Base-by-base conservation (phyloP, 2,888 invertebrate species). In the Spodoptera picta region DNA sequence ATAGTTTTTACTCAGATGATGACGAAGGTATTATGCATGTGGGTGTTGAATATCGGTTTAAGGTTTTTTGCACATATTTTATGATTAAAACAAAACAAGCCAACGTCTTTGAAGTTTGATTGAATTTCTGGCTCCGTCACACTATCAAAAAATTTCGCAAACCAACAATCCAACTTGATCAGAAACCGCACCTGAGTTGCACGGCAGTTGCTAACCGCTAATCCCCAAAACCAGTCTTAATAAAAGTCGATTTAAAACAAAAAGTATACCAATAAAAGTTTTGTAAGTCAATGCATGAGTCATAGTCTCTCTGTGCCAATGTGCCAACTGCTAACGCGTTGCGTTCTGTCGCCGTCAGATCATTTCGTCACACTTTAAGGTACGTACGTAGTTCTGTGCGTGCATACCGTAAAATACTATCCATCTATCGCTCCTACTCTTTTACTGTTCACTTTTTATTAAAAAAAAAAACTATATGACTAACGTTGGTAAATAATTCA, bases 401-500 rank as follows among this genome's bases (percentile, higher is more conserved):
- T 64, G 55, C 69, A 72, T 44, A 60, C 65, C 65, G 60, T 65
- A 69, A 60, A 70, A 70, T 64, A 68, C 61, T 58, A 67, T 14
- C 56, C 61, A 62, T 73, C 59, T 71, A 73, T 69, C 58, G 65
- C 51, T 51, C 52, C 27, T 49, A 61, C 55, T 60, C 59, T 45
- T 10, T 44, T 59, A 50, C 51, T 47, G 44, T 63, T 73, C n/a
- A 50, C 31, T 63, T 68, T 69, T 63, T 58, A 48, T 36, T 9
- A 36, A 36, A n/a, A 66, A 19, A n/a, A 71, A 43, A 56, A 5
- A 45, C 49, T 72, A 24, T 46, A 58, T 49, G 64, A 48, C 41
- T 51, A 58, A 59, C 52, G 69, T 69, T 73, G 69, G 67, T 55
- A 70, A 70, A 74, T 67, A 53, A 44, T 56, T 67, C 71, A 73